Conservation (phyloP, 2,113 vertebrate genomes). For the Blennius ocellaris region DNA sequence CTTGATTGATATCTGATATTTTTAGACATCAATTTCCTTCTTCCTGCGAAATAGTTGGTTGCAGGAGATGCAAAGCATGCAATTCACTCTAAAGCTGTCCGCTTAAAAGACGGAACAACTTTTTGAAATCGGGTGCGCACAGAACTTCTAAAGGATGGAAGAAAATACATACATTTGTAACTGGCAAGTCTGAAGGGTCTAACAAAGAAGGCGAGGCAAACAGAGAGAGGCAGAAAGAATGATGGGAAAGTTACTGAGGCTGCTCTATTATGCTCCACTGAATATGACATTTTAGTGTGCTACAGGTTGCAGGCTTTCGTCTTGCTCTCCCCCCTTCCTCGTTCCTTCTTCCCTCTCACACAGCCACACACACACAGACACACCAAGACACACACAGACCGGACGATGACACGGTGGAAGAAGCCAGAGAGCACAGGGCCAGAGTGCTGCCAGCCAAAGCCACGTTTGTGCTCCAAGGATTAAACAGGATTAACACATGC, state of each 20-base stretch:
- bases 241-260: slow-evolving; percentile 13
- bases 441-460: slow-evolving; percentile 35
- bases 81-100: neutral
- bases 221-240: neutral
- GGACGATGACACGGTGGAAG: slow-evolving; percentile 25
- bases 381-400: slow-evolving; percentile 2
- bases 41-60: too few species aligned
- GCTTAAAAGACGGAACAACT: neutral
- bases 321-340: slow-evolving; percentile 19
- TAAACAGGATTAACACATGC: slow-evolving; percentile 63
- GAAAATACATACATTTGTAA: neutral
- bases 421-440: too few species aligned
- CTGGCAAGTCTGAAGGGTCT: slow-evolving; percentile 11
- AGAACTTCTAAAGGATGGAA: neutral
- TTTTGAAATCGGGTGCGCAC: neutral
- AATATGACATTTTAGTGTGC: slow-evolving; percentile 33
- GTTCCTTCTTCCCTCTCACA: neutral
- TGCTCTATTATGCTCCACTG: slow-evolving; percentile 15
- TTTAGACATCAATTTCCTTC: too few species aligned
- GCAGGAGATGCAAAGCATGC: too few species aligned
- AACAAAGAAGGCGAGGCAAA: slow-evolving; percentile 17
- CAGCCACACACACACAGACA: neutral
- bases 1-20: too few species aligned
- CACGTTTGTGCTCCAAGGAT: slow-evolving; percentile 45
- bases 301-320: slow-evolving; percentile 33